Evolutionary conservation across 2,797 vertebrate species (phyloP), one percentile per base, ranked within the genome.

Genomic region (Enteromius fasciolatus): DNA sequence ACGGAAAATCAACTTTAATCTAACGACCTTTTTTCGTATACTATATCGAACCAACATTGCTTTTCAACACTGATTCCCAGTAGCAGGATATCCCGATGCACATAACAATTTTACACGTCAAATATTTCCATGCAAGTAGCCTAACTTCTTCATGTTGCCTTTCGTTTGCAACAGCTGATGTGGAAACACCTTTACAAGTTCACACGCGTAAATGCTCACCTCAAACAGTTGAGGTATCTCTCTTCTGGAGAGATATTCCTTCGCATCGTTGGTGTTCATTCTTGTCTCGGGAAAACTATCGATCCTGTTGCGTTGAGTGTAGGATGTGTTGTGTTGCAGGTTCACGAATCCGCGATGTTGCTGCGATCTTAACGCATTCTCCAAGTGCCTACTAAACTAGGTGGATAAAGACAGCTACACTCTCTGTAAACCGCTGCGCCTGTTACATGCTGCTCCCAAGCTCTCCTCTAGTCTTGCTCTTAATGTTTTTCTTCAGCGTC

Each of bases 191-290:
- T 63, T 63, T 31, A n/a, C 20, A 18, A 74, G 70, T 75, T 80
- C 2, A 5, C 41, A 10, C 50, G 39, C 63, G 59, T 28, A 48
- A 85, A 81, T 4, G 23, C 96, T 94, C 94, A 98, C 98, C 97
- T 99, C 97, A 91, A 99, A 99, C 61, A 99, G 97, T 93, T 97
- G 98, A 81, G 97, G 97, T 88, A 99, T 98, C 94, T 99, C 97
- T 91, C 95, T 95, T 86, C 95, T 95, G 81, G 96, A 93, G 89
- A 99, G 96, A 84, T 99, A 99, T 88, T 99, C 97, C 95, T 98
- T 98, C 76, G 96, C 96, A 85, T 99, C 98, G 92, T 90, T 95
- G 93, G 94, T 94, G 92, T 95, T 98, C 97, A 99, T 97, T 82
- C 92, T 92, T 92, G 41, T 61, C 18, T 57, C 33, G 46, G 44